These are phyloP conservation scores for Zingel zingel DNA, from an alignment of 2,113 vertebrate genomes.

Conservation along the genomic window DNA sequence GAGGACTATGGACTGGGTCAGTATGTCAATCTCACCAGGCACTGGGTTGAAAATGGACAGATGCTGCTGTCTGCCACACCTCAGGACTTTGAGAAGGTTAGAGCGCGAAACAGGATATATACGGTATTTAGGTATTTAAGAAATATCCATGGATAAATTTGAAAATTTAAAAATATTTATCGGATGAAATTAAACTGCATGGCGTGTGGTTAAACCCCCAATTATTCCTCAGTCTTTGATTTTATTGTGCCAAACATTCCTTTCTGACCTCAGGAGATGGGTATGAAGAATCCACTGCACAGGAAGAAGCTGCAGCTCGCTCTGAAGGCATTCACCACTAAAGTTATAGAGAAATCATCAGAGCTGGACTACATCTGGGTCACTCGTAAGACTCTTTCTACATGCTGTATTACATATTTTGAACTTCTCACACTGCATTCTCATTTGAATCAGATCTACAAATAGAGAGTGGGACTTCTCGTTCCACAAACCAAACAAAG, in stretches of 20 bases:
- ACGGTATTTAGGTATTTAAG: not conserved
- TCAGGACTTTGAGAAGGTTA: constrained; percentile 97
- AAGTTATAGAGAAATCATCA: constrained; percentile 92
- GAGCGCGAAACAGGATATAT: constrained; percentile 13
- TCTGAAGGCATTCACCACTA: constrained; percentile 90
- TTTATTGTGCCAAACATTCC: not conserved
- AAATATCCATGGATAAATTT: not conserved
- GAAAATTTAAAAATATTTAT: not conserved
- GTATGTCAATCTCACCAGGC: constrained; percentile 93
- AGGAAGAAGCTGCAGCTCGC: constrained; percentile 97
- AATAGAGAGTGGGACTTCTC: not conserved
- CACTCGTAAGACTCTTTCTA: constrained; percentile 88
- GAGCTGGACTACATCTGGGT: constrained; percentile 97
- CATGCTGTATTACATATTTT: not conserved
- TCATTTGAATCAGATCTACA: constrained; percentile 18
- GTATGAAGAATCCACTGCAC: constrained; percentile 95
- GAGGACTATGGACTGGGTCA: constrained; percentile 95
- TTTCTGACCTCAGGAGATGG: constrained; percentile 89
- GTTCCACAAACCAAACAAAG: constrained; percentile 3
- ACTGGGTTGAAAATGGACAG: constrained; percentile 95
- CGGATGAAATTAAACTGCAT: not conserved
- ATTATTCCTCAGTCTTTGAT: not conserved
- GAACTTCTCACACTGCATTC: not conserved
- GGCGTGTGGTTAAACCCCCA: not conserved
- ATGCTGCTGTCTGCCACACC: constrained; percentile 92